Conservation (phyloP, 2,888 invertebrate species). For the Homarus gammarus region DNA sequence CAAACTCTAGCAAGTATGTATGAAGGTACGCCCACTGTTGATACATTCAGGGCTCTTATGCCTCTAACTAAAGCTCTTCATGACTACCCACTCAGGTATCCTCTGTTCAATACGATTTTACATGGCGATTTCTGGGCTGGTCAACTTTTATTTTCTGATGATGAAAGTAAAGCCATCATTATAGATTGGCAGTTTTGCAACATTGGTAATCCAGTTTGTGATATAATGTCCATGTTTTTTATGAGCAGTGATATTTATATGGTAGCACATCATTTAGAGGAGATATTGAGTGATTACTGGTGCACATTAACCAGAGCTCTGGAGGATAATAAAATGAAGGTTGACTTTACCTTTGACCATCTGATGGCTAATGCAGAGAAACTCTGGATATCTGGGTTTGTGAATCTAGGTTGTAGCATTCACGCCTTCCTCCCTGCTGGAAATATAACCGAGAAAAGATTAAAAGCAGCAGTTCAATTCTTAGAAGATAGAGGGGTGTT, state of each 20-base stretch:
- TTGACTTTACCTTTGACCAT: constrained; percentile 42
- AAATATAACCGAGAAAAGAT: constrained; percentile 60
- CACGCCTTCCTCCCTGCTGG: constrained; percentile 69
- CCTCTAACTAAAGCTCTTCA: constrained; percentile 43
- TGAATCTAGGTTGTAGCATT: constrained; percentile 63
- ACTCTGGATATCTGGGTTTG: constrained; percentile 68
- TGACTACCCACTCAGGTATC: constrained; percentile 16
- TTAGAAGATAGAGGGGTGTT: constrained; percentile 64
- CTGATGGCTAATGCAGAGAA: constrained; percentile 57
- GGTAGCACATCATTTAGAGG: constrained; percentile 56
- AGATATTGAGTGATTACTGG: constrained; percentile 69
- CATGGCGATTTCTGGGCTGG: constrained; percentile 75
- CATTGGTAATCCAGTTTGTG: constrained; percentile 61
- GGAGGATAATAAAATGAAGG: constrained; percentile 3
- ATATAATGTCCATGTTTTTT: constrained; percentile 71
- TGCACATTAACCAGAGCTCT: constrained; percentile 33
- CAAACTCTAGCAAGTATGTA: constrained; percentile 52
- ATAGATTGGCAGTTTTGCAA: constrained; percentile 74
- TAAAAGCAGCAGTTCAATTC: constrained; percentile 55
- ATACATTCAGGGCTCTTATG: constrained; percentile 40
- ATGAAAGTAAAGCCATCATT: constrained; percentile 52
- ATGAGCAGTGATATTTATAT: constrained; percentile 66
- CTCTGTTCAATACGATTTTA: constrained; percentile 60
- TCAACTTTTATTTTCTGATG: constrained; percentile 60
- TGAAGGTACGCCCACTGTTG: constrained; percentile 31